A percentile compares a stretch with the other conserved stretches of the same genome.
phyloP scores from a whole-genome alignment of 1,140 invertebrate species.

The Acromyrmex heyeri region DNA sequence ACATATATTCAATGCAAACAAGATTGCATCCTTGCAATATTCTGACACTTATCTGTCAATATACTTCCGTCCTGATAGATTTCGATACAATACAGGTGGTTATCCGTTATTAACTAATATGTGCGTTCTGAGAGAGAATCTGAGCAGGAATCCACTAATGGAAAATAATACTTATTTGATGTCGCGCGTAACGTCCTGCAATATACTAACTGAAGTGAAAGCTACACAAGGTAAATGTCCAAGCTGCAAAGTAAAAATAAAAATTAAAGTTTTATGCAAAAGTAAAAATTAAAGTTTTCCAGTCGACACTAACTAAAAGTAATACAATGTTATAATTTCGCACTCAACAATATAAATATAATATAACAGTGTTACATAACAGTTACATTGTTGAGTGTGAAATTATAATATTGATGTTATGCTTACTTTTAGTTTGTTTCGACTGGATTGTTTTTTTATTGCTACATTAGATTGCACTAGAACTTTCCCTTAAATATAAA shows the following conservation, averaged over 20 bases:
- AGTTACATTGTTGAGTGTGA: too few relatives aligned
- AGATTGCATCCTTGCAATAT: slow-evolving; percentile 11
- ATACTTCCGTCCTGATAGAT: slow-evolving; percentile 33
- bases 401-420: too few relatives aligned
- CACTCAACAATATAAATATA: neutral
- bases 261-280: neutral
- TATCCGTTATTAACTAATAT: neutral
- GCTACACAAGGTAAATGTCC: slow-evolving; percentile 2
- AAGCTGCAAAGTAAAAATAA: neutral
- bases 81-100: neutral
- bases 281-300: neutral
- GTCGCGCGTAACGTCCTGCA: slow-evolving; percentile 32
- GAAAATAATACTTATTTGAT: slow-evolving; percentile 33
- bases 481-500: too few relatives aligned
- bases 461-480: too few relatives aligned
- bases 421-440: too few relatives aligned
- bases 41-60: slow-evolving; percentile 66
- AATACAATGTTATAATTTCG: too few relatives aligned
- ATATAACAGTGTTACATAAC: too few relatives aligned
- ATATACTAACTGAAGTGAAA: slow-evolving; percentile 11
- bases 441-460: too few relatives aligned
- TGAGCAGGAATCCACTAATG: neutral
- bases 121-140: neutral
- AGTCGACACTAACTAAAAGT: neutral
- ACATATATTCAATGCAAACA: slow-evolving; percentile 27